phyloP scores from a whole-genome alignment of 2,888 invertebrate genomes.

The Dryocosmus kuriphilus region DNA sequence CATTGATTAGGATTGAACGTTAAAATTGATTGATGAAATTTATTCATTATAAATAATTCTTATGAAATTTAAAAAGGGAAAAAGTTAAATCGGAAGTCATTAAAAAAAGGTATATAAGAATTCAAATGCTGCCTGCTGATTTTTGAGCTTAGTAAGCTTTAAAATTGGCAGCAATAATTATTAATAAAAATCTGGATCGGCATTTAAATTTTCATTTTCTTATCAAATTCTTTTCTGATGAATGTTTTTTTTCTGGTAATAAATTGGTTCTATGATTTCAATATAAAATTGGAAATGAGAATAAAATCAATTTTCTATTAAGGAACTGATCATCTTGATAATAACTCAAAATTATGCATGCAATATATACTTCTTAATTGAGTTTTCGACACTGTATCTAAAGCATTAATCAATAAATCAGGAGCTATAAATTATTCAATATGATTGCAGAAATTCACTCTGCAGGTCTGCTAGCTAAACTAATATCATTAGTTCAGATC shows the following conservation, averaged over 20 bases:
- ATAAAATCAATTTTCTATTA: background rate
- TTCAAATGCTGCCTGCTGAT: background rate
- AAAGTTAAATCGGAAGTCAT: background rate
- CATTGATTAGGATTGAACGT: background rate
- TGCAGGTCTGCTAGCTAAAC: conserved; percentile 60
- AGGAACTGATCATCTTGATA: background rate
- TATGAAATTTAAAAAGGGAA: too few relatives aligned
- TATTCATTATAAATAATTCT: background rate
- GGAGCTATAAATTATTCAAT: conserved; percentile 47
- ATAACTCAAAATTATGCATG: too few relatives aligned
- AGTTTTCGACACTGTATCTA: conserved; percentile 8
- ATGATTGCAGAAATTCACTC: conserved; percentile 51
- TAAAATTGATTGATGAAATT: background rate
- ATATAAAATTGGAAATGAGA: background rate
- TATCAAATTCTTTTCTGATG: background rate
- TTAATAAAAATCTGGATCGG: background rate
- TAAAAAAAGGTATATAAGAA: background rate
- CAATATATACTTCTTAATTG: conserved; percentile 15
- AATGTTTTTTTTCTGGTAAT: background rate
- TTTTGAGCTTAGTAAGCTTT: background rate
- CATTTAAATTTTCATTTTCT: background rate
- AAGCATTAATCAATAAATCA: conserved; percentile 47
- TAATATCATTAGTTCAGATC: conserved; percentile 63
- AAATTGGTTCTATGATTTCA: background rate
- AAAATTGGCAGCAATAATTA: background rate